Conservation (phyloP, 2,797 vertebrate species). For the Mastacembelus armatus region DNA sequence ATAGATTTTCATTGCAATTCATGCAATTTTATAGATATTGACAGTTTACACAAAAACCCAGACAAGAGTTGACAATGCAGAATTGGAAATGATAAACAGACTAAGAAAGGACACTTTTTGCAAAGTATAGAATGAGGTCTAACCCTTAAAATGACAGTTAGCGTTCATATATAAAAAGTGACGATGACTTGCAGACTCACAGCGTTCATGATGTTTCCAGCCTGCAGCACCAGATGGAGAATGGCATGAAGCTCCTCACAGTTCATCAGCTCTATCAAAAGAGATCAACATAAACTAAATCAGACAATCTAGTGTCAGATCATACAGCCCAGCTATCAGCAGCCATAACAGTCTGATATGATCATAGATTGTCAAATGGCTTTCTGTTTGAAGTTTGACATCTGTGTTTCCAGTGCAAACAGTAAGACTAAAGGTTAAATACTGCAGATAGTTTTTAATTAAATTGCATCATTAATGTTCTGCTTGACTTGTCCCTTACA, state of each 20-base stretch:
- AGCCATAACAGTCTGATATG: background rate
- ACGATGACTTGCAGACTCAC: constrained; percentile 80
- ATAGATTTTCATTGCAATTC: too few relatives aligned
- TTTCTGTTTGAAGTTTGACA: constrained; percentile 3
- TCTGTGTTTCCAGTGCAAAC: background rate
- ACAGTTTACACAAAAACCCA: too few relatives aligned
- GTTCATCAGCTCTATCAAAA: constrained; percentile 89
- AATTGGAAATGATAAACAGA: too few relatives aligned
- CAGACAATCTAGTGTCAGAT: constrained; percentile 26
- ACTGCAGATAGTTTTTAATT: constrained; percentile 21
- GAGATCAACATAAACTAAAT: constrained; percentile 51
- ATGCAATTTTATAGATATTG: too few relatives aligned
- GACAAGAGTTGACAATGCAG: too few relatives aligned
- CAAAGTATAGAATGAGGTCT: too few relatives aligned
- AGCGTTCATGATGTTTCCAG: constrained; percentile 99
- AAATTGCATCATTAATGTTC: constrained; percentile 16
- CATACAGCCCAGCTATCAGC: constrained; percentile 1
- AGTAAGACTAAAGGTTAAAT: constrained; percentile 9
- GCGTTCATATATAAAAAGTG: too few relatives aligned
- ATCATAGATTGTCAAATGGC: background rate
- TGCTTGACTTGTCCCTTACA: constrained; percentile 8
- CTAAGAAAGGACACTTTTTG: too few relatives aligned
- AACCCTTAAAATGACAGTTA: too few relatives aligned
- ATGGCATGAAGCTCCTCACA: constrained; percentile 96
- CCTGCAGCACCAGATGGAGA: constrained; percentile 96